Conservation (phyloP, 1,140 invertebrate species). For the Plodia interpunctella region DNA sequence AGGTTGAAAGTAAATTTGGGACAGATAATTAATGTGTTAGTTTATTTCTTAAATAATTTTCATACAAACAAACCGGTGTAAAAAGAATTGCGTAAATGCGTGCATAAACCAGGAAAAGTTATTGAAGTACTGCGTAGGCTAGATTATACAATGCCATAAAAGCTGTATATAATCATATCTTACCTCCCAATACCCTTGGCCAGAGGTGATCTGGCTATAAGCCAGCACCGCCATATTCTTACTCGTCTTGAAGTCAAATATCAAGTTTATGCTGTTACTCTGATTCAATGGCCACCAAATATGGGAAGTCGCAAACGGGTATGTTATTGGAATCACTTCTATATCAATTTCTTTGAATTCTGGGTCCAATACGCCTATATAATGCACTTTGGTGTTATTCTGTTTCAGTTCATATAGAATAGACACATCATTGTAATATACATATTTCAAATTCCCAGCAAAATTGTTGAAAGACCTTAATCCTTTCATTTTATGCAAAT, state of each 20-base stretch:
- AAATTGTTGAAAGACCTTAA: constrained; percentile 86
- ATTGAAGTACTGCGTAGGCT: neutral
- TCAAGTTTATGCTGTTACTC: constrained; percentile 84
- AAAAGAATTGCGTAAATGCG: too few species aligned
- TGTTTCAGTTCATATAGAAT: constrained; percentile 92
- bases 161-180: constrained; percentile 27
- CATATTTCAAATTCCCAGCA: constrained; percentile 92
- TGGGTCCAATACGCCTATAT: constrained; percentile 87
- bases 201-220: constrained; percentile 86
- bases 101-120: constrained; percentile 8
- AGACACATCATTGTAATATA: constrained; percentile 94
- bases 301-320: constrained; percentile 92
- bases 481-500: constrained; percentile 86
- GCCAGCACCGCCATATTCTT: constrained; percentile 90
- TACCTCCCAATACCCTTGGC: constrained; percentile 92
- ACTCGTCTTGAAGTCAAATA: constrained; percentile 93
- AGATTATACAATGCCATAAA: neutral
- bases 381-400: constrained; percentile 89
- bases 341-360: constrained; percentile 91
- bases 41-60: too few species aligned
- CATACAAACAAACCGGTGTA: too few species aligned
- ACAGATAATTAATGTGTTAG: too few species aligned
- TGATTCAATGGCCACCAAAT: constrained; percentile 89
- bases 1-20: too few species aligned
- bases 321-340: constrained; percentile 93